phyloP scores from a whole-genome alignment of 2,888 invertebrate genomes.

The Andrena fulva region DNA sequence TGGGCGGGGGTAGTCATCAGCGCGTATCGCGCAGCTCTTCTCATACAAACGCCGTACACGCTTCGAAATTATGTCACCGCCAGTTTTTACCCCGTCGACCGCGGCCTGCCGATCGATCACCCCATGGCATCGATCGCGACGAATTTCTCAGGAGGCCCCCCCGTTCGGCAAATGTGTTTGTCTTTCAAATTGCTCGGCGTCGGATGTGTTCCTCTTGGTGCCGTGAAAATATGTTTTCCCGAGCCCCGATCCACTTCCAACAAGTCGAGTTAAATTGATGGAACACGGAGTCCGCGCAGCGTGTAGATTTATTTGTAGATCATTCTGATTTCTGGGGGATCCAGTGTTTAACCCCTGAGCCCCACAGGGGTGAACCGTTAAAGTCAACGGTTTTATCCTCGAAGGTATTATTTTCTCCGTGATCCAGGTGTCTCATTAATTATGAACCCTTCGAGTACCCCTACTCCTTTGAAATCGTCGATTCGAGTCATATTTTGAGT shows the following conservation, averaged over 20 bases:
- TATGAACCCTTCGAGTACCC: too few species aligned
- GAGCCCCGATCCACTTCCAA: slow-evolving; percentile 10
- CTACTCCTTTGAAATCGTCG: too few species aligned
- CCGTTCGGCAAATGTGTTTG: slow-evolving; percentile 56
- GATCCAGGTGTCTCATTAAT: too few species aligned
- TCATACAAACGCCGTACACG: slow-evolving; percentile 46
- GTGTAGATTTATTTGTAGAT: too few species aligned
- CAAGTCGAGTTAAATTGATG: slow-evolving; percentile 41
- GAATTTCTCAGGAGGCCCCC: slow-evolving; percentile 56
- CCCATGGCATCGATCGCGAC: slow-evolving; percentile 55
- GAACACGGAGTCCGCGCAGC: neutral
- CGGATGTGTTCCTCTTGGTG: slow-evolving; percentile 32
- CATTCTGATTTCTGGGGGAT: too few species aligned
- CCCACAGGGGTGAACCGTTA: too few species aligned
- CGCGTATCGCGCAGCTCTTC: slow-evolving; percentile 37
- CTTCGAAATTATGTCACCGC: slow-evolving; percentile 61
- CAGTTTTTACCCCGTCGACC: slow-evolving; percentile 20
- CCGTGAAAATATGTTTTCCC: slow-evolving; percentile 46
- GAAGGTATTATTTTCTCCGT: too few species aligned
- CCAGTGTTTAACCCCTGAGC: too few species aligned
- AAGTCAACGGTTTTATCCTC: too few species aligned
- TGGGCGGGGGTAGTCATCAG: slow-evolving; percentile 5
- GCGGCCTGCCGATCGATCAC: slow-evolving; percentile 52
- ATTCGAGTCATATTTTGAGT: too few species aligned
- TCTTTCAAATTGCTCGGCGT: slow-evolving; percentile 61